Evolutionary conservation across 1,140 invertebrate species (phyloP), one percentile per base, ranked within the genome.

Genomic region (Cherax quadricarinatus): DNA sequence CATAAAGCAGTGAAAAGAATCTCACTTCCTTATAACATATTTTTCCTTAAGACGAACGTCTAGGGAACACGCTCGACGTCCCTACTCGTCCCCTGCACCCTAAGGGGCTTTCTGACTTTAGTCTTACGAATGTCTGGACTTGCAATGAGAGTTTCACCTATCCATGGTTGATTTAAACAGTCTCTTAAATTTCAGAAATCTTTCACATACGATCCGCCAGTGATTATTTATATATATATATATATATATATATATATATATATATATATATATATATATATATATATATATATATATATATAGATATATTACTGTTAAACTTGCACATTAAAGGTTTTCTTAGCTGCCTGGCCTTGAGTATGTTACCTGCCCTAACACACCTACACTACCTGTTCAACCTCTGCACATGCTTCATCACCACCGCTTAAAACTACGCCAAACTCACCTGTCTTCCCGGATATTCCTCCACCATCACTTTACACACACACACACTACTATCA

Each of bases 381-480:
- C 81, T 83, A 83, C 81, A 51, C 51, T 83, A 83, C 81, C 81
- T 83, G 81, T 83, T 83, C 81, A 83, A 57, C 51, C 48, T 83
- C 81, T 60, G 81, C 81, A 83, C 81, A 83, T 83, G 51, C 57
- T 60, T 57, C 81, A 83, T 51, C 81, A 24, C 57, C 10, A 60
- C 51, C 16, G 57, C 18, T 57, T 30, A 83, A 18, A 83, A 83
- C 21, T n/a, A 60, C 81, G 7, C 6, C 24, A 51, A 21, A 83
- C 81, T 83, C 51, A 83, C 81, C 81, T 75, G n/a, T 5, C 4
- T 30, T 75, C n/a, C 70, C 30, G 24, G 6, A 75, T 10, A 7
- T 75, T 75, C 21, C 12, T 24, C 3, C n/a, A 75, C 21, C n/a
- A 6, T n/a, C n/a, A 30, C 24, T 24, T 75, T 4, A 21, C 7